Evolutionary conservation across 1,140 invertebrate genomes (phyloP), one percentile per base, ranked within the genome.

Genomic region (Argopecten irradians): DNA sequence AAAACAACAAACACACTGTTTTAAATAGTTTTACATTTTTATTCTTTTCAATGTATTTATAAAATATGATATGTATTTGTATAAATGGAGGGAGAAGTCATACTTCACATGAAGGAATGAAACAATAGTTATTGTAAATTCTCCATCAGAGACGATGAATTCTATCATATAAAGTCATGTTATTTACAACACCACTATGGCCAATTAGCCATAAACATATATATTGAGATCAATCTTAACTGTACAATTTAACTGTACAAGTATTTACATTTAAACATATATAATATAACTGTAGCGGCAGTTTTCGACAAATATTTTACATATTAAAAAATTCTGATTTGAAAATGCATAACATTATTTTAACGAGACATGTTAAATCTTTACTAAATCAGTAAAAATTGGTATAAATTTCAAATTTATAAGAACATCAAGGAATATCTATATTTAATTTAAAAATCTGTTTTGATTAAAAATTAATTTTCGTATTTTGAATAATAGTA

Each of bases 21-120:
- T 71, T 71, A 71, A 71, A 71, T 71, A 71, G 55, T 8, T 71
- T 71, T 28, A 71, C 28, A 71, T 71, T 28, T 71, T 71, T 71
- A 71, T 71, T 71, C n/a, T n/a, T 71, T 71, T 71, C 55, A 71
- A 28, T 71, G 22, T 71, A 71, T 71, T 71, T 71, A 71, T 71
- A 71, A 71, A 71, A 71, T 71, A 71, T 71, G 55, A 71, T 71
- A 71, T 71, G 55, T 71, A n/a, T 71, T 71, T 71, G 55, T 16
- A 71, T 71, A 1, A n/a, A 71, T 71, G 55, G 55, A 71, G 8
- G 55, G 28, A 46, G 43, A 46, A 71, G 55, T 71, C 28, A 71
- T 71, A 71, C 55, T 71, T 71, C 55, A 71, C 22, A 71, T 28
- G 55, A 39, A 13, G 13, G 28, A 71, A 71, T 11, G 7, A n/a